These are phyloP conservation scores for Dendrolimus kikuchii DNA, from an alignment of 1,140 invertebrate genomes.

Conservation along the genomic window DNA sequence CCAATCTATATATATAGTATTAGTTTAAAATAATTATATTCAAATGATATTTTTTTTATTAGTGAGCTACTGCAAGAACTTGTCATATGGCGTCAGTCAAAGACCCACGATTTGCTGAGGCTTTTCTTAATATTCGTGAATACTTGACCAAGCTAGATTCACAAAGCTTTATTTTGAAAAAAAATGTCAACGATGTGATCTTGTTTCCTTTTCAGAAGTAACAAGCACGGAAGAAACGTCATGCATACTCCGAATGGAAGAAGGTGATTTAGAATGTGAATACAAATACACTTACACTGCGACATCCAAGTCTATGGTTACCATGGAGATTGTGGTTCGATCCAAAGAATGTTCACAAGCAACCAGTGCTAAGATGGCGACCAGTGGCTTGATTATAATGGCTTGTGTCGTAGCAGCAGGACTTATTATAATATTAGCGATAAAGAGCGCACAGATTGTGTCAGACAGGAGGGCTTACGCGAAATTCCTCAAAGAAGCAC, in stretches of 20 bases:
- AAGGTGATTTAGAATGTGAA: constrained; percentile 62
- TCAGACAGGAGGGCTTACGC: constrained; percentile 70
- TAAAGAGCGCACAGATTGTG: constrained; percentile 57
- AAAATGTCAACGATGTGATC: not conserved
- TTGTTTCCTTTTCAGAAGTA: constrained; percentile 21
- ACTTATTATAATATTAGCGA: constrained; percentile 49
- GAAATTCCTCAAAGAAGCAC: constrained; percentile 59
- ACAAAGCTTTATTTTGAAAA: not conserved
- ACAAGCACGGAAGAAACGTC: constrained; percentile 21
- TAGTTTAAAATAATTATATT: too few species aligned
- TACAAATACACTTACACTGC: constrained; percentile 67
- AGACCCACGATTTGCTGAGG: too few species aligned
- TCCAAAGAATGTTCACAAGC: constrained; percentile 52
- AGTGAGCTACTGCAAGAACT: too few species aligned
- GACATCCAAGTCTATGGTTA: constrained; percentile 22
- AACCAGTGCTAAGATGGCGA: constrained; percentile 46
- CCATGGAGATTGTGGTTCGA: constrained; percentile 55
- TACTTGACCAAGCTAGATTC: too few species aligned
- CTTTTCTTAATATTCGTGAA: too few species aligned
- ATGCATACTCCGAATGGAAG: constrained; percentile 59
- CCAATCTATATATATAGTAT: too few species aligned
- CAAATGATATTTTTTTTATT: too few species aligned
- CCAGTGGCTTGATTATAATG: constrained; percentile 50
- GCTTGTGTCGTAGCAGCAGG: constrained; percentile 58
- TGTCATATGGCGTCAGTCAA: too few species aligned